These are phyloP conservation scores for Chrysochloris asiatica DNA, from an alignment of 2,113 vertebrate species.

Conservation along the genomic window DNA sequence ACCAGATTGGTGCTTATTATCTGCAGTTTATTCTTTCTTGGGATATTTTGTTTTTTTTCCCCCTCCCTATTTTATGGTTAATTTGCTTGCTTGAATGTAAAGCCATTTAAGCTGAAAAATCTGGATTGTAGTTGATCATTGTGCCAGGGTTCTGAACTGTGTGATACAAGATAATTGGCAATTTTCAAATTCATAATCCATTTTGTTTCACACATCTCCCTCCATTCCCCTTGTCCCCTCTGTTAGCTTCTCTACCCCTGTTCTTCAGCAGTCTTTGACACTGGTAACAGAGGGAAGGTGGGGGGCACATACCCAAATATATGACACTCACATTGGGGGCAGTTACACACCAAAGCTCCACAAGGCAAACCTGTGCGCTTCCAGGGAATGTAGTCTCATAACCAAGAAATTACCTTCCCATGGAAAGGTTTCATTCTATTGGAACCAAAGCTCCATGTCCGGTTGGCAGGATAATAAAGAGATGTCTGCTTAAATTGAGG, in stretches of 20 bases:
- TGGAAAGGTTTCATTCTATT: not conserved
- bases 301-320: conserved; percentile 62
- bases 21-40: conserved; percentile 90
- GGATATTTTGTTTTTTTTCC: conserved; percentile 86
- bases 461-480: not conserved
- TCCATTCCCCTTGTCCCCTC: conserved; percentile 13
- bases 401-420: not conserved
- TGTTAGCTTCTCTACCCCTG: conserved; percentile 44
- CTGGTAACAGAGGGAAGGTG: not conserved
- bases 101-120: conserved; percentile 90
- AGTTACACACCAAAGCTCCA: not conserved
- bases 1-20: conserved; percentile 92
- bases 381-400: not conserved
- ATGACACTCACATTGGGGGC: not conserved
- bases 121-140: conserved; percentile 85
- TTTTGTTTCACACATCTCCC: conserved; percentile 79
- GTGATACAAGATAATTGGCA: conserved; percentile 88
- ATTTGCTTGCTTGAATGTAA: conserved; percentile 92
- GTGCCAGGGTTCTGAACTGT: conserved; percentile 87
- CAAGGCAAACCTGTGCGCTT: not conserved
- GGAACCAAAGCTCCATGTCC: not conserved
- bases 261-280: conserved; percentile 63
- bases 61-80: conserved; percentile 87
- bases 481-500: not conserved
- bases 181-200: conserved; percentile 89